Evolutionary conservation across 2,113 vertebrate genomes (phyloP), one percentile per base, ranked within the genome.

Genomic region (Microcebus tavaratra): DNA sequence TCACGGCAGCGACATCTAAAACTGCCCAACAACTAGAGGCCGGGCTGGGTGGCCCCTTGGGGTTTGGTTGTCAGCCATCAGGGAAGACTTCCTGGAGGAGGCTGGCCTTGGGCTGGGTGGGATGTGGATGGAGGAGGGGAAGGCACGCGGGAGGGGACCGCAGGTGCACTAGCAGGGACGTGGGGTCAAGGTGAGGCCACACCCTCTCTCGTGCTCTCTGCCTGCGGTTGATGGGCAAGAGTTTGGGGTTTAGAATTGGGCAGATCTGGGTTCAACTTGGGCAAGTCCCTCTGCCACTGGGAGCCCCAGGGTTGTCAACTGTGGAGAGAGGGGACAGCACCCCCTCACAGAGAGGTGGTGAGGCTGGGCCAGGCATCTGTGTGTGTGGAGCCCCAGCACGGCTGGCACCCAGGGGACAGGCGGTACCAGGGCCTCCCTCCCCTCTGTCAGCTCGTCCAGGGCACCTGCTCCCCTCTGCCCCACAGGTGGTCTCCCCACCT

Each of bases 131-230:
- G 75, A 70, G 50, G 14, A 18, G 70, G 39, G 82, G 13, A 23
- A 27, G 29, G 13, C 4, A 12, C 3, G 53, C 0, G 2, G 18
- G 34, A 34, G 31, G 27, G 68, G 8, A 12, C 3, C 7, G 6
- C 42, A 48, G 3, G 13, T 39, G 25, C 8, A 61, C 34, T 18
- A 48, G 23, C 53, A 13, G 8, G 53, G 8, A 14, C 7, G 39
- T 57, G 27, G 45, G 72, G 14, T 12, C 67, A 31, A 63, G 57
- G 39, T 53, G 27, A 55, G 65, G 13, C 55, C 45, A 2, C 23
- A 1, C 65, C 13, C 63, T 20, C 29, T n/a, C 29, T n/a, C 31
- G 1, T 34, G 9, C 25, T 48, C 61, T 67, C 42, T 23, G 25
- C 21, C 42, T 15, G 2, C 15, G 42, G 72, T n/a, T n/a, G n/a